phyloP scores from a whole-genome alignment of 2,888 invertebrate species.

The Spatulosminthurus flaviceps region DNA sequence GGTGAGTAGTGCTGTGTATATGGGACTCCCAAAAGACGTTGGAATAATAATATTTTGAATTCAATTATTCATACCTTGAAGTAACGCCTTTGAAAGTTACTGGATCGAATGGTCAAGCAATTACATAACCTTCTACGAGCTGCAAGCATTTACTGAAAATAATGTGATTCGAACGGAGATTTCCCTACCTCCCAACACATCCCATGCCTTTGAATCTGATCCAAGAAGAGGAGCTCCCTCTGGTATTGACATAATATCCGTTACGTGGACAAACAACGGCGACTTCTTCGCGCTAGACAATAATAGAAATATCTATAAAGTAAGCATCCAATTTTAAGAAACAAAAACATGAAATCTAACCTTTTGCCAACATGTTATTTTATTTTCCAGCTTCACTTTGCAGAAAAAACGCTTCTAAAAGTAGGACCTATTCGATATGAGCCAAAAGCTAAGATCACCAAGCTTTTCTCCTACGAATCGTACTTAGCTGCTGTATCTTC shows the following conservation, averaged over 20 bases:
- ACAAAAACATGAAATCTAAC: neutral
- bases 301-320: constrained; percentile 50
- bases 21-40: too few relatives aligned
- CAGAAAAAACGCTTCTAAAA: constrained; percentile 29
- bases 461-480: constrained; percentile 35
- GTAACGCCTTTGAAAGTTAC: constrained; percentile 50
- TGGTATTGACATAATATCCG: constrained; percentile 54
- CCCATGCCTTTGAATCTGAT: constrained; percentile 44
- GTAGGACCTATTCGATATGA: constrained; percentile 35
- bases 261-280: constrained; percentile 52
- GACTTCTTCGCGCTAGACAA: constrained; percentile 54
- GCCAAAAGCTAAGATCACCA: neutral
- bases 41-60: too few relatives aligned
- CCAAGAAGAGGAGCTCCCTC: constrained; percentile 43
- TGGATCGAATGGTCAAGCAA: constrained; percentile 57
- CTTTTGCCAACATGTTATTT: constrained; percentile 1
- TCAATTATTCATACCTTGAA: too few relatives aligned
- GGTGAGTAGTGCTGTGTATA: too few relatives aligned
- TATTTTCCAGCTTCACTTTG: constrained; percentile 24
- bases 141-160: constrained; percentile 54
- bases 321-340: constrained; percentile 7
- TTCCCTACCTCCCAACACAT: constrained; percentile 49
- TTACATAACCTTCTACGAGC: constrained; percentile 58
- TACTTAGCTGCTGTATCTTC: constrained; percentile 36
- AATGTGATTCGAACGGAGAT: constrained; percentile 55